Base-by-base conservation (phyloP, 2,113 vertebrate genomes). In the Strix aluco region DNA sequence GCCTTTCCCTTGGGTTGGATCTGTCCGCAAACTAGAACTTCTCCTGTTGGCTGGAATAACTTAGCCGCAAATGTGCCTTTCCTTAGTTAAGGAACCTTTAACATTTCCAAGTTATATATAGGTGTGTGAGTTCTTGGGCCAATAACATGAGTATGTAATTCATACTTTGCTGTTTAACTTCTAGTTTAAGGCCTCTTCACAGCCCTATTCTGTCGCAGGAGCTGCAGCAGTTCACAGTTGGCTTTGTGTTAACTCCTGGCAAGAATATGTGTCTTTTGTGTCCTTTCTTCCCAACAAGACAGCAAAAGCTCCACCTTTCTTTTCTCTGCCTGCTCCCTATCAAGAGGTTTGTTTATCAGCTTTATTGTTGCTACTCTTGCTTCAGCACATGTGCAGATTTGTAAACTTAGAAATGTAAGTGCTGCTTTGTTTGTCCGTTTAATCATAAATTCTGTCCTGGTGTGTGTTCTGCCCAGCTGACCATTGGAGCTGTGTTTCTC, bases 391-490 rank as follows among this genome's bases (percentile, higher is more conserved):
- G 7, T 74, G 52, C 34, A 34, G 74, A 57, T 82, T 61, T 79
- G 38, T 82, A 44, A 23, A 34, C 14, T 74, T 47, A 38, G 70
- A 95, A 90, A 75, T 75, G 6, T 61, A 57, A 72, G 57, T 32
- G 32, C 47, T 85, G 47, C 61, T 93, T 82, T 84, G n/a, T 90
- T 92, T 74, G 46, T 27, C 84, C 71, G 34, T 81, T 95, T 55
- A 94, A 15, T 74, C 84, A 58, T 42, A 58, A 94, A 70, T 91
- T 92, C 87, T 96, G 14, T 80, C 71, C 57, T 79, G 32, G 32
- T 81, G 40, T 81, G 47, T 85, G 61, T 36, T 93, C 88, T 90
- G 62, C 62, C 74, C 3, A 49, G 49, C 40, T 90, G 74, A 52
- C 57, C 49, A n/a, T 6, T 82, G 44, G 20, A 4, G 5, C 44